phyloP scores from a whole-genome alignment of 1,140 invertebrate species.

The Penaeus chinensis region DNA sequence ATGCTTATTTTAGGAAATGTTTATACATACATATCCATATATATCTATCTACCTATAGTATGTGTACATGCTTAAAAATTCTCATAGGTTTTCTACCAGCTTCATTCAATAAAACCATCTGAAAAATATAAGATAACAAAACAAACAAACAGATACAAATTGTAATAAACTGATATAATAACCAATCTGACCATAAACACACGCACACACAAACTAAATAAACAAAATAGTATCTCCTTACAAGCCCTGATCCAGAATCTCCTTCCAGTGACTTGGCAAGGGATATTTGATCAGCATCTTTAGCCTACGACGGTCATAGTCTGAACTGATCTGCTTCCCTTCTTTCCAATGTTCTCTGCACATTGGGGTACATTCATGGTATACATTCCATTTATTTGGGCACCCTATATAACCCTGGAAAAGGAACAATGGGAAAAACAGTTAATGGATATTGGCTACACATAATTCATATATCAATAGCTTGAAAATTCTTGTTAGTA shows the following conservation, averaged over 20 bases:
- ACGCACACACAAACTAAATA: not conserved
- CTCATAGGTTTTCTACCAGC: too few relatives aligned
- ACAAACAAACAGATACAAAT: not conserved
- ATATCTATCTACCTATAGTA: not conserved
- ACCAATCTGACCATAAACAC: not conserved
- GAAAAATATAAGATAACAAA: not conserved
- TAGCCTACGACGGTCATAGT: conserved; percentile 80
- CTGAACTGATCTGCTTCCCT: conserved; percentile 67
- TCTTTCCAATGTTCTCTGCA: conserved; percentile 86
- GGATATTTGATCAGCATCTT: conserved; percentile 90
- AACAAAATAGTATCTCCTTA: conserved; percentile 67
- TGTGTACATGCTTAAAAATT: too few relatives aligned
- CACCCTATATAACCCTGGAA: conserved; percentile 80
- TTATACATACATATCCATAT: not conserved
- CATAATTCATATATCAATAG: too few relatives aligned
- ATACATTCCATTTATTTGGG: conserved; percentile 96
- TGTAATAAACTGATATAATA: not conserved
- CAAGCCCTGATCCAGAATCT: conserved; percentile 91
- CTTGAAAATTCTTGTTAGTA: not conserved
- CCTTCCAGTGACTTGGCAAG: conserved; percentile 90
- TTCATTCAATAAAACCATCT: too few relatives aligned
- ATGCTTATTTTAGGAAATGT: not conserved
- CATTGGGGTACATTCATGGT: conserved; percentile 90
- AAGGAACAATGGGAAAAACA: not conserved
- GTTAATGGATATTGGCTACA: not conserved